These are phyloP conservation scores for Anthopleura xanthogrammica DNA, from an alignment of 92 coral and sea anemone genomes.

Conservation along the genomic window DNA sequence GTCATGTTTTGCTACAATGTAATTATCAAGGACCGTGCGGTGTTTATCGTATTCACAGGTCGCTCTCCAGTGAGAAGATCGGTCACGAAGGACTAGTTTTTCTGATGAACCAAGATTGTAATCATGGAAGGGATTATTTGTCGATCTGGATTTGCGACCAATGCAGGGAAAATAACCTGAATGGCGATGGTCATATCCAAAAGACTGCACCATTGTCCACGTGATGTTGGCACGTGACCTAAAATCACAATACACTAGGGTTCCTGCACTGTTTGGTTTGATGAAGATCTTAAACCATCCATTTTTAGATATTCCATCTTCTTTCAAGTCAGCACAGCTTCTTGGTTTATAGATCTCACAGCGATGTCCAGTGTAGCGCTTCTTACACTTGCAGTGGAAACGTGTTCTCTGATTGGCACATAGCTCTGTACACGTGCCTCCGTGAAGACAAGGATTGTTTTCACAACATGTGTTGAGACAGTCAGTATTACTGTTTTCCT, in stretches of 20 bases:
- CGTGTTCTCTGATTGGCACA: not conserved
- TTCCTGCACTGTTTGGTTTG: not conserved
- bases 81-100: not conserved
- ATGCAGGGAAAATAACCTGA: too few relatives aligned
- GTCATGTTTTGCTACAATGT: not conserved
- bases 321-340: not conserved
- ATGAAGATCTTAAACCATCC: not conserved
- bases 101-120: not conserved
- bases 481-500: not conserved
- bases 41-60: constrained; percentile 1
- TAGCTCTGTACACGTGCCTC: not conserved
- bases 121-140: not conserved
- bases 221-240: not conserved
- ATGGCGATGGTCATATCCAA: too few relatives aligned
- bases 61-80: not conserved
- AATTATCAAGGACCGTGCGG: not conserved
- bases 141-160: not conserved
- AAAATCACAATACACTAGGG: not conserved
- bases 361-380: constrained; percentile 1
- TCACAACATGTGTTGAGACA: not conserved
- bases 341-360: not conserved
- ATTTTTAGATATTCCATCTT: not conserved
- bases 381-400: not conserved
- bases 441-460: not conserved
- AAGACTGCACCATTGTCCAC: not conserved